A percentile compares a stretch with the other conserved stretches of the same genome.
These are phyloP conservation scores for Melanophora roralis DNA, from an alignment of 2,888 invertebrate species.

Conservation along the genomic window DNA sequence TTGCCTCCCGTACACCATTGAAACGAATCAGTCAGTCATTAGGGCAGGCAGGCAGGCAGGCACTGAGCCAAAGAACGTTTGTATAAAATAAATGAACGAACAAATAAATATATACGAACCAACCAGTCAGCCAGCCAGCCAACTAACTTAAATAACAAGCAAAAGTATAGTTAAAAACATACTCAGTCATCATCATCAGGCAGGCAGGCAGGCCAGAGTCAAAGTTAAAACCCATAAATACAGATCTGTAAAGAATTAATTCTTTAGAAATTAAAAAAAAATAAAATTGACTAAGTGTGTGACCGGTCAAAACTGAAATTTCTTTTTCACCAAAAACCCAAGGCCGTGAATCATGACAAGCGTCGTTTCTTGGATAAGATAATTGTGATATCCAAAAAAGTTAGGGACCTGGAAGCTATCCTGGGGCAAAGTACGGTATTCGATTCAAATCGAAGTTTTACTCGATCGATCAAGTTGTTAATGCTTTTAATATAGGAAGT, in stretches of 20 bases:
- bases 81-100: constrained; percentile 48
- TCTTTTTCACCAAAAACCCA: too few relatives aligned
- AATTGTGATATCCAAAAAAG: too few relatives aligned
- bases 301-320: too few relatives aligned
- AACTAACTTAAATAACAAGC: constrained; percentile 34
- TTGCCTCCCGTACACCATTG: constrained; percentile 73
- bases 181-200: constrained; percentile 36
- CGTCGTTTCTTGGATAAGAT: too few relatives aligned
- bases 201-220: constrained; percentile 26
- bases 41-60: constrained; percentile 48
- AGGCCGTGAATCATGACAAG: too few relatives aligned
- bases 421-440: too few relatives aligned
- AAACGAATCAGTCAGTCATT: constrained; percentile 59
- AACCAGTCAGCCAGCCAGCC: constrained; percentile 7
- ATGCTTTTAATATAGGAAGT: too few relatives aligned
- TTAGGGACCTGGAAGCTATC: too few relatives aligned
- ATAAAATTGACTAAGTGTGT: too few relatives aligned
- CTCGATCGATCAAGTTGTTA: too few relatives aligned
- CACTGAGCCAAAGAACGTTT: constrained; percentile 48
- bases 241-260: constrained; percentile 30
- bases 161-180: constrained; percentile 13
- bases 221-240: constrained; percentile 15
- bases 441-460: too few relatives aligned
- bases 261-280: too few relatives aligned
- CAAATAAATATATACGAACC: not conserved